A percentile compares a stretch with the other conserved stretches of the same genome.
Conservation (phyloP, 1,140 invertebrate species). For the Brachionus plicatilis region DNA sequence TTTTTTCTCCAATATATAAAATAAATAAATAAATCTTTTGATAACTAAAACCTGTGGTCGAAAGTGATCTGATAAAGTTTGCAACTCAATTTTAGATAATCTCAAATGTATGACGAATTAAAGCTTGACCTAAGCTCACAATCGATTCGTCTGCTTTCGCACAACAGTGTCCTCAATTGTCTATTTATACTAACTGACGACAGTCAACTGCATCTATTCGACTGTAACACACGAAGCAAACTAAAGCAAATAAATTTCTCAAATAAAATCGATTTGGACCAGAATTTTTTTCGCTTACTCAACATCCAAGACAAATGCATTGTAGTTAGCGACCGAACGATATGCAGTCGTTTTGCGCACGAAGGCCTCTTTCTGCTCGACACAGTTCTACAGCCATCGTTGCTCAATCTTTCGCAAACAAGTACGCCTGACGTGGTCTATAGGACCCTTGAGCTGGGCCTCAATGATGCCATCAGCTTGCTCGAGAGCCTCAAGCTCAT, state of each 20-base stretch:
- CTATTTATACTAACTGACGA: slow-evolving; percentile 7
- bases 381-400: slow-evolving; percentile 15
- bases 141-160: not conserved
- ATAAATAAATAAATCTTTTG: not conserved
- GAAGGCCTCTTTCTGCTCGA: slow-evolving; percentile 28
- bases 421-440: not conserved
- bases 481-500: not conserved
- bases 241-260: slow-evolving; percentile 13
- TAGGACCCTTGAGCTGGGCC: not conserved
- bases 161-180: slow-evolving; percentile 32
- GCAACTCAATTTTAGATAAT: not conserved
- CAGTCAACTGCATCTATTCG: not conserved
- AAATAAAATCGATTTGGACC: not conserved
- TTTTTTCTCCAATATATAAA: no score
- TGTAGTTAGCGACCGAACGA: slow-evolving; percentile 18
- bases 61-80: not conserved
- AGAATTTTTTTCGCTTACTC: not conserved
- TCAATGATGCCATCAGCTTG: not conserved
- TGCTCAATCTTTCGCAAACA: not conserved
- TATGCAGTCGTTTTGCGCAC: slow-evolving; percentile 31
- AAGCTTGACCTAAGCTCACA: not conserved
- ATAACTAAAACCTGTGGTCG: not conserved
- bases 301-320: slow-evolving; percentile 37
- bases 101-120: slow-evolving; percentile 27
- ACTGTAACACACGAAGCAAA: slow-evolving; percentile 32